Base-by-base conservation (phyloP, 2,797 vertebrate species). In the Falco concolor region DNA sequence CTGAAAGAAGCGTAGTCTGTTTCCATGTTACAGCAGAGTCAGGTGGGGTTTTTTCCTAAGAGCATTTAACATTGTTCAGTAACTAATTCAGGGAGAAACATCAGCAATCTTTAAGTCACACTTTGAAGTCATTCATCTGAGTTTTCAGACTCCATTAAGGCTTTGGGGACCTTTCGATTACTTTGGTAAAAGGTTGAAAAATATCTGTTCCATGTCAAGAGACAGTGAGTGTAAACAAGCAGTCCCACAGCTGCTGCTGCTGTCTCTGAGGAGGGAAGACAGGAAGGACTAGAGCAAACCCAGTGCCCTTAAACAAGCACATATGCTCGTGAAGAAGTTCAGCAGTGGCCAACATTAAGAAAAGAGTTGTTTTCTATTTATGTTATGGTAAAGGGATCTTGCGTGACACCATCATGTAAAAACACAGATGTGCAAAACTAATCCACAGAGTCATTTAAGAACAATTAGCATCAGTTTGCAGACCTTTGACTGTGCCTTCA, bases 381-480 rank as follows among this genome's bases (percentile, higher is more conserved):
- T 9, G 11, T 50, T 20, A 47, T 6, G 8, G 14, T 42, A 40
- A 78, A 49, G 15, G 20, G 4, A 64, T 75, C 59, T 60, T 81
- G 38, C 11, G 24, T 23, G 76, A 47, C 44, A 63, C 3, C 9
- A 7, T 27, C 23, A 17, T 36, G 63, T 36, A 38, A 72, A 89
- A 67, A 67, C 1, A 45, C 1, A 9, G 8, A 28, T 0, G 0
- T 20, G 18, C 30, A 74, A 87, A 63, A 67, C 0, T 3, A 84
- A 78, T 17, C 21, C 23, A 56, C 6, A 8, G 13, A 25, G 14
- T 8, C 52, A 8, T 30, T 76, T 36, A 60, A 25, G 40, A 68
- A 82, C 87, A 63, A 47, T 8, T 13, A 59, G 9, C 18, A 13
- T 28, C 32, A 56, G 3, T 63, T 42, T 89, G 44, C 18, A 17